A percentile compares a stretch with the other conserved stretches of the same genome.
phyloP scores from a whole-genome alignment of 2,888 invertebrate genomes.

The Tachina lurida region DNA sequence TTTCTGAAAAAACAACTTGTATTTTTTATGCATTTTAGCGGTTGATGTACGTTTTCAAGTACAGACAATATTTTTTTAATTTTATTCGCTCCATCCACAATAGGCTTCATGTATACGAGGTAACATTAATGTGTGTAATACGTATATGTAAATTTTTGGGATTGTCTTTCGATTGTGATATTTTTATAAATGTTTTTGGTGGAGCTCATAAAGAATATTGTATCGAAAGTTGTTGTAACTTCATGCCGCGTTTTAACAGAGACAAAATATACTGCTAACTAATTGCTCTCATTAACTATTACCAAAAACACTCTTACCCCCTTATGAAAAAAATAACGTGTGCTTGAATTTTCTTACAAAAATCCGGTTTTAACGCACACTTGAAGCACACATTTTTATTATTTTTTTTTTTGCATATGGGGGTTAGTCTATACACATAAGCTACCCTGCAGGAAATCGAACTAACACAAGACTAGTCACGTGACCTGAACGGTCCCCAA shows the following conservation, averaged over 20 bases:
- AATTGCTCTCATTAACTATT: too few species aligned
- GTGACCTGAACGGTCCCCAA: too few species aligned
- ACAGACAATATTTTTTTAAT: not conserved
- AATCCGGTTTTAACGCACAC: too few species aligned
- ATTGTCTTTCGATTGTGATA: conserved; percentile 11
- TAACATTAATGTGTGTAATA: not conserved
- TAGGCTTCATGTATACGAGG: not conserved
- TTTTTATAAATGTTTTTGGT: conserved; percentile 15
- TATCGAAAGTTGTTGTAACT: conserved; percentile 17
- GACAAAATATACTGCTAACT: too few species aligned
- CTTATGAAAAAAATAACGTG: too few species aligned
- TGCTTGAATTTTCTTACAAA: too few species aligned
- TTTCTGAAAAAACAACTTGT: conserved; percentile 9
- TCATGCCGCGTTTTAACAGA: not conserved
- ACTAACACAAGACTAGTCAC: too few species aligned
- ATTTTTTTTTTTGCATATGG: too few species aligned
- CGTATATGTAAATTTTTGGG: conserved; percentile 10
- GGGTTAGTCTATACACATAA: too few species aligned
- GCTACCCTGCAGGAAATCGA: too few species aligned
- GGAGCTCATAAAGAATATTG: conserved; percentile 24
- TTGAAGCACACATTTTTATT: too few species aligned
- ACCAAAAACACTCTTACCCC: too few species aligned
- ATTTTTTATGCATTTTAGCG: conserved; percentile 40
- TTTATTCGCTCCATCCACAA: conserved; percentile 31
- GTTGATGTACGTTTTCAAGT: conserved; percentile 64